Conservation (phyloP, 2,797 vertebrate genomes). For the Coregonus ussuriensis region DNA sequence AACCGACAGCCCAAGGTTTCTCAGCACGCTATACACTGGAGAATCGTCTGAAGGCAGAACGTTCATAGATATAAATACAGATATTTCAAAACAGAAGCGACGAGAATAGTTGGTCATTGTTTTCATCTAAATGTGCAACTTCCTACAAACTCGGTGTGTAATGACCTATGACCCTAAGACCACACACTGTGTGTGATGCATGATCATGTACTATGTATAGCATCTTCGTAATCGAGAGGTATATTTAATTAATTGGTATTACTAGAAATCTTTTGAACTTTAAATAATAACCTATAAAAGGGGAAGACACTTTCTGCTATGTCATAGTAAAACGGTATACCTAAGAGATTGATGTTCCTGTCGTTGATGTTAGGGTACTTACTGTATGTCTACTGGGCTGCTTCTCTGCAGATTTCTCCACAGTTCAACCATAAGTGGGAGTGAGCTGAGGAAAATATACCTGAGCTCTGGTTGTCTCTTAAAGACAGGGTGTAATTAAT, state of each 20-base stretch:
- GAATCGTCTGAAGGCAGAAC: not conserved
- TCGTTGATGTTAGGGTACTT: no score
- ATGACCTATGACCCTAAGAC: not conserved
- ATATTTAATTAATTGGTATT: no score
- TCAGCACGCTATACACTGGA: not conserved
- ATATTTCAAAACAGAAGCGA: not conserved
- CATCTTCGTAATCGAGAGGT: no score
- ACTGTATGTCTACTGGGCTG: not conserved
- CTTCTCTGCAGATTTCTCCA: not conserved
- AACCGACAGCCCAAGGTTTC: constrained; percentile 10
- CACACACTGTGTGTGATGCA: no score
- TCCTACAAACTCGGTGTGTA: not conserved
- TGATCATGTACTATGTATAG: no score
- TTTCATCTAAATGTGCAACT: not conserved
- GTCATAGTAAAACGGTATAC: no score
- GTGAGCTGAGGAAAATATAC: constrained; percentile 4
- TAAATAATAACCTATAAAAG: no score
- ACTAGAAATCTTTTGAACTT: no score
- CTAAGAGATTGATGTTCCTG: no score
- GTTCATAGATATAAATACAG: not conserved
- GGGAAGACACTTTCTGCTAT: no score
- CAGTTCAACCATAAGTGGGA: not conserved
- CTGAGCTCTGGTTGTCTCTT: not conserved
- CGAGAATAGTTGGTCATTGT: not conserved
- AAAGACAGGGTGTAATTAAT: not conserved